Conservation (phyloP, 2,113 vertebrate species). For the Capreolus pygargus region DNA sequence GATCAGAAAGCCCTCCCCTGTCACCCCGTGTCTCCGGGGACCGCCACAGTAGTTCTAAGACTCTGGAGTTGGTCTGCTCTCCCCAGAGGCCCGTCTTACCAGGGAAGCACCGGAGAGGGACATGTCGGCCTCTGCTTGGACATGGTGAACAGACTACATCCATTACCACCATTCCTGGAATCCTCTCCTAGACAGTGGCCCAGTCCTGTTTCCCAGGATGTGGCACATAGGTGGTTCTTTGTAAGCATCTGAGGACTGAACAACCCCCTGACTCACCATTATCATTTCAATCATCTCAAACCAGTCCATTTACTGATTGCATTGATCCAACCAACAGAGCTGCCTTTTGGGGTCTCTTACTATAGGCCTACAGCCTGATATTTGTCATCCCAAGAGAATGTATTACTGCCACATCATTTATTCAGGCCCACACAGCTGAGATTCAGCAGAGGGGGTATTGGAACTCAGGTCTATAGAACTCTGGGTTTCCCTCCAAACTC, state of each 20-base stretch:
- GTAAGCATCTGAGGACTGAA: neutral
- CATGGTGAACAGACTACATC: accelerated
- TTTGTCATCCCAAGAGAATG: neutral
- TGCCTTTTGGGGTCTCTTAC: neutral
- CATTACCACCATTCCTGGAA: accelerated
- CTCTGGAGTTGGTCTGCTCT: neutral
- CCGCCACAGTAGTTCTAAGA: neutral
- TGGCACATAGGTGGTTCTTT: neutral
- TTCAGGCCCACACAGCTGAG: no score
- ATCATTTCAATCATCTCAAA: neutral
- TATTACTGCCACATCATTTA: accelerated
- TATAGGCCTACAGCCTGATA: neutral
- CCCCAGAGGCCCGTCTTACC: neutral
- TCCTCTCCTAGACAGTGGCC: neutral
- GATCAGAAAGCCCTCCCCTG: neutral
- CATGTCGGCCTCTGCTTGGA: neutral
- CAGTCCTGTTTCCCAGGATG: neutral
- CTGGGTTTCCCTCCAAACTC: neutral
- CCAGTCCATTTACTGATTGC: neutral
- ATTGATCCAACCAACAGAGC: neutral
- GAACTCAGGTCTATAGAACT: neutral
- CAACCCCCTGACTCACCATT: neutral
- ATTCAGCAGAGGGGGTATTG: neutral
- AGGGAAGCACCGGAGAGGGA: neutral
- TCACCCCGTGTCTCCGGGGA: neutral